These are phyloP conservation scores for Drosophila equinoxialis DNA, from an alignment of 1,140 invertebrate species.

Conservation along the genomic window DNA sequence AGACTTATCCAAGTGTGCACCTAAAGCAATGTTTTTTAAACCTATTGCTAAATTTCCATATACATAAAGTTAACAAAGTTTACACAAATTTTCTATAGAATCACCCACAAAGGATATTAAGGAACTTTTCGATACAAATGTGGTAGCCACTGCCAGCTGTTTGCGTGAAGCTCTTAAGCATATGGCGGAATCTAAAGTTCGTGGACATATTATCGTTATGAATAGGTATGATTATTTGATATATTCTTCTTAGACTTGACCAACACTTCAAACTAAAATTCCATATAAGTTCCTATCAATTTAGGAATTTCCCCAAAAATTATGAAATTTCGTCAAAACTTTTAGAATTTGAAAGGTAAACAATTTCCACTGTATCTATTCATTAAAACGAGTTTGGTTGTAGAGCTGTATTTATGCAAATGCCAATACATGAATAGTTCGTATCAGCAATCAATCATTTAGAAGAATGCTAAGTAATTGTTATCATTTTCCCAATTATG, in stretches of 20 bases:
- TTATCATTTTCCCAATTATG: constrained; percentile 58
- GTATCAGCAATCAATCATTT: constrained; percentile 18
- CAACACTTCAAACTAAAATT: too few relatives aligned
- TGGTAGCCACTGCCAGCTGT: constrained; percentile 85
- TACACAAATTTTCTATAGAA: constrained; percentile 45
- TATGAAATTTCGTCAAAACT: too few relatives aligned
- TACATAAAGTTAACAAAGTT: neutral
- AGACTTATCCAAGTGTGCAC: neutral
- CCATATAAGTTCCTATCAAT: too few relatives aligned
- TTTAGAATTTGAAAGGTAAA: too few relatives aligned
- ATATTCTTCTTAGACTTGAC: too few relatives aligned
- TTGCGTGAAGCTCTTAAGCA: constrained; percentile 84
- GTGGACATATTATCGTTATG: constrained; percentile 82
- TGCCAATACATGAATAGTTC: neutral
- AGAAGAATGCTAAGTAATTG: constrained; percentile 28
- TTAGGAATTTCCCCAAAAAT: too few relatives aligned
- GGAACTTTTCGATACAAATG: constrained; percentile 85
- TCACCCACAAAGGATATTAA: constrained; percentile 71
- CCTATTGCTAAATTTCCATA: too few relatives aligned
- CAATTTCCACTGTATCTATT: too few relatives aligned
- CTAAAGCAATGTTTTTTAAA: neutral
- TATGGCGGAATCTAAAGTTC: constrained; percentile 83
- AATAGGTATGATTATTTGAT: constrained; percentile 72
- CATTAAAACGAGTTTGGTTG: too few relatives aligned
- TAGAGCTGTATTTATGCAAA: neutral